A percentile compares a stretch with the other conserved stretches of the same genome.
phyloP scores from a whole-genome alignment of 2,888 invertebrate species.

The Agonopterix arenella region DNA sequence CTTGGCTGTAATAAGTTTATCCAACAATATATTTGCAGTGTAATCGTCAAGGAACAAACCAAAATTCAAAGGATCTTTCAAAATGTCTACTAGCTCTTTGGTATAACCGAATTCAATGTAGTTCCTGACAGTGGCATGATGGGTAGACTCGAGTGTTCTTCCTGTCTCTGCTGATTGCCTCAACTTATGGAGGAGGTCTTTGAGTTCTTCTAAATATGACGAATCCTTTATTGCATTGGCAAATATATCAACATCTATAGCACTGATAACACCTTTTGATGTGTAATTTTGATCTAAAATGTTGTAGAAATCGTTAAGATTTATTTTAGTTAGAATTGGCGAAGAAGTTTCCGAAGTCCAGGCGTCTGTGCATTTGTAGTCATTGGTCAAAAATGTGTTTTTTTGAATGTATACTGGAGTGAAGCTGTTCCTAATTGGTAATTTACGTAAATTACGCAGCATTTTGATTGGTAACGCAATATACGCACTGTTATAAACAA shows the following conservation, averaged over 20 bases:
- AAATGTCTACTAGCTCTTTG: conserved; percentile 81
- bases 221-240: conserved; percentile 80
- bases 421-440: conserved; percentile 19
- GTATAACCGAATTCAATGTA: conserved; percentile 72
- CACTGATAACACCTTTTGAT: conserved; percentile 79
- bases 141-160: conserved; percentile 86
- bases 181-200: conserved; percentile 83
- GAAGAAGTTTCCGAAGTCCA: conserved; percentile 82
- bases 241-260: conserved; percentile 90
- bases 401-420: conserved; percentile 19
- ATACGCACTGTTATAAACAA: no score
- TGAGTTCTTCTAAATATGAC: conserved; percentile 81
- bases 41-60: conserved; percentile 94
- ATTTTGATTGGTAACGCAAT: background rate
- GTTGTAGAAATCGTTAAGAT: conserved; percentile 81
- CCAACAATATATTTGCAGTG: conserved; percentile 86
- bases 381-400: conserved; percentile 81
- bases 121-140: conserved; percentile 85
- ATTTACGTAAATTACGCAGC: conserved; percentile 22
- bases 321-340: conserved; percentile 79
- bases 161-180: conserved; percentile 83
- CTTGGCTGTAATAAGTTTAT: conserved; percentile 83
- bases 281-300: conserved; percentile 82
- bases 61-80: conserved; percentile 90
- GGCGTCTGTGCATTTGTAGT: conserved; percentile 82